A percentile compares a stretch with the other conserved stretches of the same genome.
phyloP scores from a whole-genome alignment of 2,888 invertebrate genomes.

The Microdon myrmicae region DNA sequence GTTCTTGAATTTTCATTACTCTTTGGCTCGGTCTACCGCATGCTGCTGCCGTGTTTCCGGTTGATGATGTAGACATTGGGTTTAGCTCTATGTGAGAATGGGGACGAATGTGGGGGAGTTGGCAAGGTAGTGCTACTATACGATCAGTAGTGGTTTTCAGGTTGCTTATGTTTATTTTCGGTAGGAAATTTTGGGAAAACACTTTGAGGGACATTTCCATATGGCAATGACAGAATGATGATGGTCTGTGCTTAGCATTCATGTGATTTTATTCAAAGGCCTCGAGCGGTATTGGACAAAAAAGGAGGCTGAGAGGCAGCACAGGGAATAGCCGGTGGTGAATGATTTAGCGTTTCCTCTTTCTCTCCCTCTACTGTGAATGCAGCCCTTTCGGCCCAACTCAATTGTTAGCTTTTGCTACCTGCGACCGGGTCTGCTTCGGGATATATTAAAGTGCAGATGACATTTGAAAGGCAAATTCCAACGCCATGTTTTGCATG shows the following conservation, averaged over 20 bases:
- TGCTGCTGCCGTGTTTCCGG: constrained; percentile 15
- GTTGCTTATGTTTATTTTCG: constrained; percentile 47
- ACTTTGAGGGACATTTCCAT: constrained; percentile 33
- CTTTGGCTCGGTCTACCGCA: constrained; percentile 46
- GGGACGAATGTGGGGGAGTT: background rate
- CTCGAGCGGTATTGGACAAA: too few relatives aligned
- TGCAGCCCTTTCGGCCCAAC: constrained; percentile 2
- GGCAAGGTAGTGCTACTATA: constrained; percentile 3
- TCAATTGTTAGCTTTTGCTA: constrained; percentile 38
- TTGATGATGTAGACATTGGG: constrained; percentile 19
- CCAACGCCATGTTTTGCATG: constrained; percentile 17
- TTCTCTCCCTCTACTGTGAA: too few relatives aligned
- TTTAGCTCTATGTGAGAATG: background rate
- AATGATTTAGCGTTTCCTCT: too few relatives aligned
- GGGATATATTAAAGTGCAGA: constrained; percentile 45
- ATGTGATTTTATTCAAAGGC: constrained; percentile 12
- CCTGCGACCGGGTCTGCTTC: constrained; percentile 22
- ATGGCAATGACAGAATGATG: background rate
- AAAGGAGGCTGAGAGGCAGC: too few relatives aligned
- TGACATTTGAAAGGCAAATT: constrained; percentile 47
- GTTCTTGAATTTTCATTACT: constrained; percentile 50
- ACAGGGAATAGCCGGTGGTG: too few relatives aligned
- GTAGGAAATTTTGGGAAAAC: constrained; percentile 34
- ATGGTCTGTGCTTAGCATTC: constrained; percentile 16
- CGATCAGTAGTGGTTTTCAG: constrained; percentile 20